Evolutionary conservation across 1,140 invertebrate genomes (phyloP), one percentile per base, ranked within the genome.

Genomic region (Ditylenchus dipsaci): DNA sequence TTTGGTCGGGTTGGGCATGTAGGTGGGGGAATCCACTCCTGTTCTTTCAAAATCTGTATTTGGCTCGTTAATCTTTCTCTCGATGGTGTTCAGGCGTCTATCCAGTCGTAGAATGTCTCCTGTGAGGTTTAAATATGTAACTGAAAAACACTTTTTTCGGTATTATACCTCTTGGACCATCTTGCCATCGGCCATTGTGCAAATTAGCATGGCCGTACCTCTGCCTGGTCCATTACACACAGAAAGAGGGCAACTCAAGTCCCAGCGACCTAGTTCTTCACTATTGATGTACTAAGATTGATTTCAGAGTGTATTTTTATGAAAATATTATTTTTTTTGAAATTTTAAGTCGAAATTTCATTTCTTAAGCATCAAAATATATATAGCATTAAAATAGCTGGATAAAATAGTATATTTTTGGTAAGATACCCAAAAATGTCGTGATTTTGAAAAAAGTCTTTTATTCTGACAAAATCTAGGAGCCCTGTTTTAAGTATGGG

Each of bases 131-230:
- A 23, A 70, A 11, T 1, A 53, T 0, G 56, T 62, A 21, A 26
- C 58, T 42, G 65, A 1, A 19, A 17, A 43, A 57, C n/a, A 65
- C 1, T 0, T 17, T 1, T 49, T 61, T 33, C 7, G n/a, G 42
- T 43, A 74, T n/a, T 60, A 29, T 38, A 74, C 71, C 73, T 49
- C 70, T 76, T 23, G 63, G 26, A 13, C 29, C 43, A 19, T 69
- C 73, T 33, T 76, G 26, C 53, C 49, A 63, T 75, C 76, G 23
- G 56, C 73, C 27, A 76, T 29, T 7, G 67, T 60, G 30, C 57
- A 56, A 15, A 70, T 42, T 9, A 70, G 49, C 26, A 68, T 17
- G 11, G 63, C 42, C 30, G 43, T 21, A 26, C 29, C 67, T 30
- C 27, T 66, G 53, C 45, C 66, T 17, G n/a, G 53, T 53, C 47